Conservation (phyloP, 2,797 vertebrate genomes). For the Ibycter americanus region DNA sequence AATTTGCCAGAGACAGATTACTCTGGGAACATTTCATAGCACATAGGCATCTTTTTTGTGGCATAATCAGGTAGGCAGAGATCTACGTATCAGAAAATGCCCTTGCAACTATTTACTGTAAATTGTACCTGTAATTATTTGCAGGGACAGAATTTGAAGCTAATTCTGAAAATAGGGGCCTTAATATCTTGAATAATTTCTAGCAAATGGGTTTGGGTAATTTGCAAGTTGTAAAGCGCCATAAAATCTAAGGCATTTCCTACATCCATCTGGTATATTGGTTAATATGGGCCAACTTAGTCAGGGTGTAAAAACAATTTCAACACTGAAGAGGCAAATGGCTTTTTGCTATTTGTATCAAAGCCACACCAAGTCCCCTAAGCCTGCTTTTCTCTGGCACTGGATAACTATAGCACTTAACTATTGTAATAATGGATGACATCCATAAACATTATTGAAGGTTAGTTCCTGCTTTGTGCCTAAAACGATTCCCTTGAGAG, state of each 20-base stretch:
- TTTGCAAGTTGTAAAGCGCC: neutral
- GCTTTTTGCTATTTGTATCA: neutral
- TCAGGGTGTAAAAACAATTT: neutral
- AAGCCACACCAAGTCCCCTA: neutral
- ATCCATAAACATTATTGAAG: neutral
- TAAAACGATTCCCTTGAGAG: neutral
- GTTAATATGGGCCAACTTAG: neutral
- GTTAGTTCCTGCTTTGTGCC: neutral
- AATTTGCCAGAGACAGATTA: neutral
- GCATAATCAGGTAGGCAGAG: neutral
- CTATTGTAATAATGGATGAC: neutral
- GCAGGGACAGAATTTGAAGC: neutral
- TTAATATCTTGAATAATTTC: neutral
- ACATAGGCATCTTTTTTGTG: neutral
- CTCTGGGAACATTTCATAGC: neutral
- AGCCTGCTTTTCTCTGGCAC: neutral
- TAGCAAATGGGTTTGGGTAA: neutral
- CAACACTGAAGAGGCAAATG: neutral
- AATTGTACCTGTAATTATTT: neutral
- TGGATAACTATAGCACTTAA: neutral
- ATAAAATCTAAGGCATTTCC: neutral
- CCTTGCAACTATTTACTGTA: neutral
- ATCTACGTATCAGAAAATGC: neutral
- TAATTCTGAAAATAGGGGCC: neutral
- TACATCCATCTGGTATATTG: neutral